Evolutionary conservation across 1,140 invertebrate species (phyloP).

Genomic region (Caenorhabditis remanei): DNA sequence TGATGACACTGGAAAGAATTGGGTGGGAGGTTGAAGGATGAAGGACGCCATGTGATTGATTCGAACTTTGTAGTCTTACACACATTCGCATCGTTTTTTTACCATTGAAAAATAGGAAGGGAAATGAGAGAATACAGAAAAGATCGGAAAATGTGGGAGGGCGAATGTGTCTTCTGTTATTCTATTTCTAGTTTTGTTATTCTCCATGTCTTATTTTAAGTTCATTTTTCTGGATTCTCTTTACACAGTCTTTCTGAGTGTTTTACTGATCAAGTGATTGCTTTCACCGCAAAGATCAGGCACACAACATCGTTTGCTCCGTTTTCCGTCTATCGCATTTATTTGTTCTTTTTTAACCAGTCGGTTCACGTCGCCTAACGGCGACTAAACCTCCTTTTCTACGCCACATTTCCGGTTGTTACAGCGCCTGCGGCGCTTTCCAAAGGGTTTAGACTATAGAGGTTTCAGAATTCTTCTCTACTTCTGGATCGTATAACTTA

Average conservation of each 20-base stretch:
- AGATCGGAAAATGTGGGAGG: background rate
- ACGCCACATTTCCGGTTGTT: too few species aligned
- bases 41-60: constrained; percentile 45
- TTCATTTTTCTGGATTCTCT: background rate
- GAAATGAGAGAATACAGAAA: background rate
- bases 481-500: too few species aligned
- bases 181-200: background rate
- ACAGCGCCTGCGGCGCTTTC: too few species aligned
- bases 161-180: background rate
- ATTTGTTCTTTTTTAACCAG: constrained; percentile 28
- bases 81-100: background rate
- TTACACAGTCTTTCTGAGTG: background rate
- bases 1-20: constrained; percentile 40
- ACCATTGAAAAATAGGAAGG: background rate
- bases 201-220: background rate
- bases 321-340: background rate
- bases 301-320: constrained; percentile 8
- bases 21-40: constrained; percentile 25
- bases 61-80: constrained; percentile 53
- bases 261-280: background rate
- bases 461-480: too few species aligned
- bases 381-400: too few species aligned
- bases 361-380: too few species aligned
- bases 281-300: constrained; percentile 19
- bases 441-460: too few species aligned